Conservation (phyloP, 23 tunicate genomes). For the Phallusia fumigata region DNA sequence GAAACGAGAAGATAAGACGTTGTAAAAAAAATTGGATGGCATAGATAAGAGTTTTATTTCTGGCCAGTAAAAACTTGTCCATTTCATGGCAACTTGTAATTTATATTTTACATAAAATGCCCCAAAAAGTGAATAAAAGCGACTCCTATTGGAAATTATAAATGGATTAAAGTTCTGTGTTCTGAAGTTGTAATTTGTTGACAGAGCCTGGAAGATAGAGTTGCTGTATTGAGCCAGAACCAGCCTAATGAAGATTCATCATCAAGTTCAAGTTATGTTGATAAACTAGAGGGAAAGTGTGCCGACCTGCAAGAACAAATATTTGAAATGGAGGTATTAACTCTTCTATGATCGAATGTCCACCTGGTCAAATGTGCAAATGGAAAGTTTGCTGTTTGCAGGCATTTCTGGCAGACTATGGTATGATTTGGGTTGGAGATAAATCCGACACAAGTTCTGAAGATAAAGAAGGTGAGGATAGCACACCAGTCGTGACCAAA, state of each 20-base stretch:
- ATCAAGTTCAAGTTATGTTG: slow-evolving; percentile 31
- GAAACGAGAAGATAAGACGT: no score
- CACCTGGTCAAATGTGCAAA: no score
- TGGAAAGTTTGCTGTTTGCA: slow-evolving; percentile 11
- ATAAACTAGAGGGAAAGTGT: slow-evolving; percentile 75
- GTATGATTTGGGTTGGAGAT: slow-evolving; percentile 96
- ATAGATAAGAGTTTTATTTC: no score
- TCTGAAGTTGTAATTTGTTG: not conserved
- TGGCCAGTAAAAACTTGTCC: no score
- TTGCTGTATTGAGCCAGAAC: slow-evolving; percentile 24
- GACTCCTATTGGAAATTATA: no score
- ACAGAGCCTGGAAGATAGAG: slow-evolving; percentile 72
- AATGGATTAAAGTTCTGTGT: no score
- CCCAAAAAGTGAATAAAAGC: no score
- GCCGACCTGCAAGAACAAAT: slow-evolving; percentile 53
- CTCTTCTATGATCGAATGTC: not conserved
- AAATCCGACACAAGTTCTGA: slow-evolving; percentile 33
- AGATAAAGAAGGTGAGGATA: slow-evolving; percentile 24
- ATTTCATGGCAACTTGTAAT: no score
- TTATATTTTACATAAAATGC: no score
- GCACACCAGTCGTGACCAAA: slow-evolving; percentile 11
- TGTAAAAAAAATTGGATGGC: no score
- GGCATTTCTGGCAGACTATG: slow-evolving; percentile 94
- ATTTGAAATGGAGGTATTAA: slow-evolving; percentile 78
- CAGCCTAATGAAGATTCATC: slow-evolving; percentile 19